These are phyloP conservation scores for Argyra leucocephala DNA, from an alignment of 2,888 invertebrate genomes.

Conservation along the genomic window DNA sequence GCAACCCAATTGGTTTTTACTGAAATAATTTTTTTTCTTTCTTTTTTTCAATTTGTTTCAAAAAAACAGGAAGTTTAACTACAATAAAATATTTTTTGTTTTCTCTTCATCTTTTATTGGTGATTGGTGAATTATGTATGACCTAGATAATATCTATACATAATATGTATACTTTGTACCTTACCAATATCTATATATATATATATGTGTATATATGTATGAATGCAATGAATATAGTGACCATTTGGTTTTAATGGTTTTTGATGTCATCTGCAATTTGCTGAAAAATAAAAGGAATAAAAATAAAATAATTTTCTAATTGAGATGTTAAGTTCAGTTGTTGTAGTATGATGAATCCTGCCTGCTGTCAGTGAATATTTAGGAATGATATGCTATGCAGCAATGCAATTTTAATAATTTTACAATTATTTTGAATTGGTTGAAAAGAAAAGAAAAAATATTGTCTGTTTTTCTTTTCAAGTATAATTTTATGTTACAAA, in stretches of 20 bases:
- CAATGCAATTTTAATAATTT: neutral
- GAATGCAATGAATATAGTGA: neutral
- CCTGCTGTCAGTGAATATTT: too few relatives aligned
- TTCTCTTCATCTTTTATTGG: too few relatives aligned
- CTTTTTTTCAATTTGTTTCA: neutral
- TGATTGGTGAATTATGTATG: neutral
- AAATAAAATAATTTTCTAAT: neutral
- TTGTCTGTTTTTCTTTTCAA: too few relatives aligned
- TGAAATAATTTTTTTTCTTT: neutral
- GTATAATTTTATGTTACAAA: too few relatives aligned
- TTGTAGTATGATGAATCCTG: too few relatives aligned
- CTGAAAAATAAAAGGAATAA: neutral
- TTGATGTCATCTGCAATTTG: neutral
- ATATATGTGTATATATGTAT: too few relatives aligned
- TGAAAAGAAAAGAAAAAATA: too few relatives aligned
- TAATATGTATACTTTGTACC: too few relatives aligned
- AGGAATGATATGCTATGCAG: too few relatives aligned
- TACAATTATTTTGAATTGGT: neutral
- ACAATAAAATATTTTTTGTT: neutral
- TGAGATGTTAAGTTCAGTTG: too few relatives aligned
- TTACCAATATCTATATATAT: too few relatives aligned
- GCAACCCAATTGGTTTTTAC: conserved; percentile 2
- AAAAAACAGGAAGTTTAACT: neutral
- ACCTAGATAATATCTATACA: neutral
- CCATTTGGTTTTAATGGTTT: conserved; percentile 6